These are phyloP conservation scores for Liolophura sinensis DNA, from an alignment of 1,140 invertebrate species.

Conservation along the genomic window DNA sequence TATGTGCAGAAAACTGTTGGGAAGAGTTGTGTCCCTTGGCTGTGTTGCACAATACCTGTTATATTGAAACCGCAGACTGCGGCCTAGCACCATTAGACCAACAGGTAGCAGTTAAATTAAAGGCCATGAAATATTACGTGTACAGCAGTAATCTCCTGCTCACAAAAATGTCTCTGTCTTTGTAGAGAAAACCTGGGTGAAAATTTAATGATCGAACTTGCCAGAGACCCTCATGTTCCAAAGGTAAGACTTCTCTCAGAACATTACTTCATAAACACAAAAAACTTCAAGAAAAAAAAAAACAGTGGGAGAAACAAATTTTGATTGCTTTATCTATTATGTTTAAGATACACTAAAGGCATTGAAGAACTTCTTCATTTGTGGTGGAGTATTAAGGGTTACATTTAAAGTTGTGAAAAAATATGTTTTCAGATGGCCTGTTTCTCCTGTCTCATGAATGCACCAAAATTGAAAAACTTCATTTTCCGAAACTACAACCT, in stretches of 20 bases:
- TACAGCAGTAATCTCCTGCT: not conserved
- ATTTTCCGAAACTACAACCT: conserved; percentile 89
- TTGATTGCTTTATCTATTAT: too few species aligned
- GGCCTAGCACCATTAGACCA: too few species aligned
- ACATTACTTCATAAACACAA: too few species aligned
- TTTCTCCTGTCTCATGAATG: conserved; percentile 82
- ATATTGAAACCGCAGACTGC: too few species aligned
- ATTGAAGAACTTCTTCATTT: too few species aligned
- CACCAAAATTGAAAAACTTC: conserved; percentile 77
- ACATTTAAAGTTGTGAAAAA: not conserved
- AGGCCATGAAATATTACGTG: conserved; percentile 9
- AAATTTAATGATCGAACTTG: conserved; percentile 69
- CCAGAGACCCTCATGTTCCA: conserved; percentile 65
- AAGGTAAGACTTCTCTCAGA: conserved; percentile 61
- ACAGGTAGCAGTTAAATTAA: not conserved
- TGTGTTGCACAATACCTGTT: not conserved
- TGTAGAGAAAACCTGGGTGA: conserved; percentile 69
- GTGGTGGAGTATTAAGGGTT: too few species aligned
- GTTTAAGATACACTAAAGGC: too few species aligned
- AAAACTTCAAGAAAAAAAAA: too few species aligned
- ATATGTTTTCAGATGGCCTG: conserved; percentile 58
- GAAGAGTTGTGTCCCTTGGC: not conserved
- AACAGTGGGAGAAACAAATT: too few species aligned
- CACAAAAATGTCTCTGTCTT: conserved; percentile 12
- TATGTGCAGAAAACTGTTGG: not conserved